These are phyloP conservation scores for Mola mola DNA, from an alignment of 2,113 vertebrate genomes.

Conservation along the genomic window DNA sequence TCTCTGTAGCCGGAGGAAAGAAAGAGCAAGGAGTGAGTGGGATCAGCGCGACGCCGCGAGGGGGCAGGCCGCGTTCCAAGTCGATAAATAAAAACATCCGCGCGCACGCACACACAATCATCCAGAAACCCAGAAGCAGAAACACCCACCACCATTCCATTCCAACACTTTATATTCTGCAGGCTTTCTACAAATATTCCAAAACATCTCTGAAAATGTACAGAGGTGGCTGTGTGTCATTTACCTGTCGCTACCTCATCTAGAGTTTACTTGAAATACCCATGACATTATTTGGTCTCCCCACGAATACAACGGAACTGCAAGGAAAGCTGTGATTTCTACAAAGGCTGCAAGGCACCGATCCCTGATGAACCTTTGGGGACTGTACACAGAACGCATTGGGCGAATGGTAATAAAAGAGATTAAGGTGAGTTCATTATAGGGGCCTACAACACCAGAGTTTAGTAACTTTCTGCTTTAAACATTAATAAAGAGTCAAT, in stretches of 20 bases:
- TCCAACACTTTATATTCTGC: constrained; percentile 42
- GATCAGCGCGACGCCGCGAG: constrained; percentile 41
- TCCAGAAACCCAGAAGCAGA: constrained; percentile 14
- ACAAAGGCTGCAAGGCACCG: not conserved
- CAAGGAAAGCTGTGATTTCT: constrained; percentile 1
- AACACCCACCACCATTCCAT: constrained; percentile 45
- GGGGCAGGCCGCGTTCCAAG: constrained; percentile 41
- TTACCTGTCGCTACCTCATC: constrained; percentile 11
- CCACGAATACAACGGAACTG: constrained; percentile 5
- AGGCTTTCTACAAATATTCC: constrained; percentile 44
- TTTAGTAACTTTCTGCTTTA: no score
- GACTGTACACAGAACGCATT: no score
- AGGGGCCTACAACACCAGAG: no score
- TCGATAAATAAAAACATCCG: constrained; percentile 43
- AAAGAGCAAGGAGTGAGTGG: constrained; percentile 54
- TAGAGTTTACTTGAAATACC: constrained; percentile 14
- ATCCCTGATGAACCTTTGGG: not conserved
- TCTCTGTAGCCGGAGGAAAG: constrained; percentile 55
- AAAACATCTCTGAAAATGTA: constrained; percentile 26
- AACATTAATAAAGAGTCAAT: no score
- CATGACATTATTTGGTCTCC: not conserved
- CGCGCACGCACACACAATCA: constrained; percentile 2
- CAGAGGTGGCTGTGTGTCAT: constrained; percentile 19
- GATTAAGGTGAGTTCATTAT: no score
- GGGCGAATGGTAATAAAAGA: no score